phyloP scores from a whole-genome alignment of 2,888 invertebrate genomes.

The Trissonchulus latispiculum region DNA sequence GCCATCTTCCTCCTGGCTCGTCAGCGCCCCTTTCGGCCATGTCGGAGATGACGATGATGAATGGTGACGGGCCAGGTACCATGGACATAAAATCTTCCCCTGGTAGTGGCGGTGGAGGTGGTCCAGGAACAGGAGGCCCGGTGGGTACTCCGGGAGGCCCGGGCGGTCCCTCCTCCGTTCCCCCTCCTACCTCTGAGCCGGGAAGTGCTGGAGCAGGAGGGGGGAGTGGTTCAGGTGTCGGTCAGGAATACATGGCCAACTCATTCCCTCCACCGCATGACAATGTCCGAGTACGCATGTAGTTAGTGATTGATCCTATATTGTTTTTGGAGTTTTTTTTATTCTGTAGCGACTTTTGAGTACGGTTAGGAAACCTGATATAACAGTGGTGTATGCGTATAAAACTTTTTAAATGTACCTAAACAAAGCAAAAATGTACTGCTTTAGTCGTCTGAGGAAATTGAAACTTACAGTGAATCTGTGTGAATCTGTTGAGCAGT shows the following conservation, averaged over 20 bases:
- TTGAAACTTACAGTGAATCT: no score
- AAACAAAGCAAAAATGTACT: no score
- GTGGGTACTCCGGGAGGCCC: background rate
- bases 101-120: no score
- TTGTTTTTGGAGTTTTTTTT: no score
- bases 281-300: background rate
- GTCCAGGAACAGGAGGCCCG: no score
- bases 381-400: no score
- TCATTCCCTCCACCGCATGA: conserved; percentile 9
- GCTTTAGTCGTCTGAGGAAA: no score
- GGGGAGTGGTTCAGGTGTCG: background rate
- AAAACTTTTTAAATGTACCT: no score
- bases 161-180: background rate
- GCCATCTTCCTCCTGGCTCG: background rate
- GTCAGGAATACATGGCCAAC: background rate
- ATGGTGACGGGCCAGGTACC: background rate
- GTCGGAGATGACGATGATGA: background rate
- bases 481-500: no score
- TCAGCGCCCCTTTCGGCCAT: background rate
- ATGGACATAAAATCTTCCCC: background rate
- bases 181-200: background rate
- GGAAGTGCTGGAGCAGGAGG: background rate
- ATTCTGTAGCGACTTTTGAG: no score
- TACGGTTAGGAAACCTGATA: no score
- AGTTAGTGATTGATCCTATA: no score